Percentiles rank a stretch among this genome's conserved stretches.
These are phyloP conservation scores for Dicranocentrus wangi DNA, from an alignment of 2,888 invertebrate species.

Conservation along the genomic window DNA sequence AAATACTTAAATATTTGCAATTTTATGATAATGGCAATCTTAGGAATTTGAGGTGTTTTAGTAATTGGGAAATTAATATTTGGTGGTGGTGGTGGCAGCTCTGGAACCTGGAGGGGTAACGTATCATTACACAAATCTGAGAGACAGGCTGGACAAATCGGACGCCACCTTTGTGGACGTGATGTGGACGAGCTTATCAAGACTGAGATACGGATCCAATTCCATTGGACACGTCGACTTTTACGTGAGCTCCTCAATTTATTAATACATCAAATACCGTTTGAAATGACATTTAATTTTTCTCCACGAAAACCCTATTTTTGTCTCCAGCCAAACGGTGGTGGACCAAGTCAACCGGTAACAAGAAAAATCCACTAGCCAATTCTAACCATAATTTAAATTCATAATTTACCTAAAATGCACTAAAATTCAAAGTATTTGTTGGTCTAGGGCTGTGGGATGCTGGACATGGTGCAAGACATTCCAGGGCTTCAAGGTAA, in stretches of 20 bases:
- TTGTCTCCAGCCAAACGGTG: conserved; percentile 61
- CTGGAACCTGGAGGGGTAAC: conserved; percentile 66
- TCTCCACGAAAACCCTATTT: no score
- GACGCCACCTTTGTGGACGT: conserved; percentile 67
- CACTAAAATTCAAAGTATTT: no score
- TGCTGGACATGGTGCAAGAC: conserved; percentile 57
- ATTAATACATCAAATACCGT: background rate
- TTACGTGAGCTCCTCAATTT: conserved; percentile 47
- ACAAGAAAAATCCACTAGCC: no score
- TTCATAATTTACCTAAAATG: no score
- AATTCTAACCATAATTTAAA: no score
- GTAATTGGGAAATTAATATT: background rate
- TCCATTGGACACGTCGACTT: conserved; percentile 67
- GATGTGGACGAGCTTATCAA: conserved; percentile 56
- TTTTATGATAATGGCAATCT: background rate
- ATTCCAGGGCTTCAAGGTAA: conserved; percentile 63
- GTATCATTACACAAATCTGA: conserved; percentile 57
- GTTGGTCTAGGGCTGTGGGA: conserved; percentile 36
- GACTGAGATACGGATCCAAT: conserved; percentile 52
- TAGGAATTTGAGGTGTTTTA: background rate
- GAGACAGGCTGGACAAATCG: conserved; percentile 61
- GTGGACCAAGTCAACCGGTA: conserved; percentile 58
- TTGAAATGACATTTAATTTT: background rate
- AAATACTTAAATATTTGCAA: background rate
- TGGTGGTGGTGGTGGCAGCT: conserved; percentile 3